Evolutionary conservation across 2,797 vertebrate species (phyloP).

Genomic region (Amblyopsis hoosieri): DNA sequence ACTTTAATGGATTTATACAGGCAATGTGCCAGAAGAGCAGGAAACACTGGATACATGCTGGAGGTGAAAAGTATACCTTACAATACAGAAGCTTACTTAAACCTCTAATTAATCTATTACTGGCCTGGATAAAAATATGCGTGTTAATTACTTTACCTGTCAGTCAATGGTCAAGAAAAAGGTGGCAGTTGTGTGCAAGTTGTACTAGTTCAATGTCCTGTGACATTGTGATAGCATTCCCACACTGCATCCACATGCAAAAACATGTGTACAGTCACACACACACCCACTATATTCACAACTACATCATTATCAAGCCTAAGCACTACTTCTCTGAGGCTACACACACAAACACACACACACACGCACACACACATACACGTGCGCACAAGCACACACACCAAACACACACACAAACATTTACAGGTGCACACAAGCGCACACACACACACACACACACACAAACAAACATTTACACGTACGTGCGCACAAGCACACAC

Average conservation of each 20-base stretch:
- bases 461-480: too few species aligned
- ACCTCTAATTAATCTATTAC: slow-evolving; percentile 46
- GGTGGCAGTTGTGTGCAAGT: neutral
- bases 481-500: neutral
- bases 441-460: slow-evolving; percentile 7
- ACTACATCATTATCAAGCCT: too few species aligned
- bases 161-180: slow-evolving; percentile 45
- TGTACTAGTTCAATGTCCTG: too few species aligned
- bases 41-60: slow-evolving; percentile 43
- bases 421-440: neutral
- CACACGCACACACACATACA: slow-evolving; percentile 4
- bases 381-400: neutral
- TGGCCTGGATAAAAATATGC: slow-evolving; percentile 6
- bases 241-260: neutral
- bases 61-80: slow-evolving; percentile 9
- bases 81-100: slow-evolving; percentile 32
- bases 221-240: neutral
- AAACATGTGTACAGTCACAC: neutral
- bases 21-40: slow-evolving; percentile 36
- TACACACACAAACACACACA: too few species aligned
- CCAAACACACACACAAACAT: slow-evolving; percentile 32
- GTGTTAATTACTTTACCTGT: slow-evolving; percentile 56
- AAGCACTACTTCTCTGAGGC: too few species aligned
- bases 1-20: slow-evolving; percentile 37
- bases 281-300: too few species aligned